Evolutionary conservation across 2,797 vertebrate genomes (phyloP).

Genomic region (Lacerta bilineata): DNA sequence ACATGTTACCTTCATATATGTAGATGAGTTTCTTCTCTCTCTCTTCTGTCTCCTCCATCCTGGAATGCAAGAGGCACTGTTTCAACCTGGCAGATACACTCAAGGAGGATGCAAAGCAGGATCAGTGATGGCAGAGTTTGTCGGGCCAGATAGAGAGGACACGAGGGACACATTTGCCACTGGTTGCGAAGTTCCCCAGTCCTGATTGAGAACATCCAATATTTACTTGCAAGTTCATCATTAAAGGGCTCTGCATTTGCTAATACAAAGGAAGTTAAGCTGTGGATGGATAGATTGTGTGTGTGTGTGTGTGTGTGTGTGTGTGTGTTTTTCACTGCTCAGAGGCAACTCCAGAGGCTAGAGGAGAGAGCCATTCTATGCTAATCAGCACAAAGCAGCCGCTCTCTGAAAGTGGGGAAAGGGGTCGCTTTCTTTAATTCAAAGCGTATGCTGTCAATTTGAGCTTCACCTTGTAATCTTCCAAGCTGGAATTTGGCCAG

Average conservation of each 20-base stretch:
- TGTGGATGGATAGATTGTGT: too few species aligned
- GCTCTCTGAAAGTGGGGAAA: neutral
- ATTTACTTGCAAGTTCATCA: too few species aligned
- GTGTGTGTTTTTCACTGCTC: neutral
- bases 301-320: neutral
- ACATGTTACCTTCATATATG: too few species aligned
- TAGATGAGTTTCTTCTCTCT: too few species aligned
- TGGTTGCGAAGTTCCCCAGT: too few species aligned
- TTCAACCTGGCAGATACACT: too few species aligned
- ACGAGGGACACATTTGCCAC: too few species aligned
- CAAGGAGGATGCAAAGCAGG: too few species aligned
- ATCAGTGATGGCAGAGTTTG: too few species aligned
- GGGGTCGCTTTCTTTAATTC: conserved; percentile 18
- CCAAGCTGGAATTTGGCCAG: conserved; percentile 25
- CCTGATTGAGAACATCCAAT: too few species aligned
- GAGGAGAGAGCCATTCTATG: neutral
- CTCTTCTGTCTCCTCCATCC: too few species aligned
- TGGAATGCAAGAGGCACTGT: neutral
- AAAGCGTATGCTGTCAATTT: rapidly evolving
- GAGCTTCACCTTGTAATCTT: conserved; percentile 9
- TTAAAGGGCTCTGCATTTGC: neutral
- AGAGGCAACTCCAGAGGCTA: neutral
- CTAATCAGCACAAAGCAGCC: neutral
- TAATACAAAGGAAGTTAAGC: neutral
- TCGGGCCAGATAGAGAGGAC: too few species aligned